Evolutionary conservation across 2,888 invertebrate genomes (phyloP).

Genomic region (Orgyia antiqua): DNA sequence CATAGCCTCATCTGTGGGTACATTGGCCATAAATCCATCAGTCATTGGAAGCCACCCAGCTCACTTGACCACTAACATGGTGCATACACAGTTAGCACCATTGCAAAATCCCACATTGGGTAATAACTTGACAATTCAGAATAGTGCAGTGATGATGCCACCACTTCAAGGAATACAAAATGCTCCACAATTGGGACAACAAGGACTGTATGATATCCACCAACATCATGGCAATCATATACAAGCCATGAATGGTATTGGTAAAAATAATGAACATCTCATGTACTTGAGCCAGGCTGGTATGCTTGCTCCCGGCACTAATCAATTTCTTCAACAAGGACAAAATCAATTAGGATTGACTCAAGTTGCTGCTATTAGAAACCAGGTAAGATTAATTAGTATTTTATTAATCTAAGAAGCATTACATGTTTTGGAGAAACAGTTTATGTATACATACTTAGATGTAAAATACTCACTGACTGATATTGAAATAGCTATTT

Average conservation of each 20-base stretch:
- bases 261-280: constrained; percentile 70
- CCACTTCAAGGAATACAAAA: constrained; percentile 71
- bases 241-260: constrained; percentile 74
- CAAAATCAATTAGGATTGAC: constrained; percentile 78
- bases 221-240: constrained; percentile 68
- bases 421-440: too few relatives aligned
- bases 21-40: constrained; percentile 68
- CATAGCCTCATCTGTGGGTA: constrained; percentile 67
- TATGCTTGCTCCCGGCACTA: constrained; percentile 78
- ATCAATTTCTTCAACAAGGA: constrained; percentile 80
- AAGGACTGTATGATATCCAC: constrained; percentile 71
- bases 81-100: constrained; percentile 75
- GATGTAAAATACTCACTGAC: too few relatives aligned
- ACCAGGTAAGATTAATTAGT: constrained; percentile 52
- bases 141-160: constrained; percentile 71
- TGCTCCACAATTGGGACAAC: constrained; percentile 70
- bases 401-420: neutral
- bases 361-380: constrained; percentile 68
- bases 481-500: too few relatives aligned
- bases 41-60: constrained; percentile 70
- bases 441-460: too few relatives aligned
- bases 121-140: constrained; percentile 62
- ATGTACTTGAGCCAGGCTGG: constrained; percentile 74
- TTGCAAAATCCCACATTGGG: constrained; percentile 70
- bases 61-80: constrained; percentile 69